Evolutionary conservation across 2,113 vertebrate genomes (phyloP), one percentile per base, ranked within the genome.

Genomic region (Halichoerus grypus): DNA sequence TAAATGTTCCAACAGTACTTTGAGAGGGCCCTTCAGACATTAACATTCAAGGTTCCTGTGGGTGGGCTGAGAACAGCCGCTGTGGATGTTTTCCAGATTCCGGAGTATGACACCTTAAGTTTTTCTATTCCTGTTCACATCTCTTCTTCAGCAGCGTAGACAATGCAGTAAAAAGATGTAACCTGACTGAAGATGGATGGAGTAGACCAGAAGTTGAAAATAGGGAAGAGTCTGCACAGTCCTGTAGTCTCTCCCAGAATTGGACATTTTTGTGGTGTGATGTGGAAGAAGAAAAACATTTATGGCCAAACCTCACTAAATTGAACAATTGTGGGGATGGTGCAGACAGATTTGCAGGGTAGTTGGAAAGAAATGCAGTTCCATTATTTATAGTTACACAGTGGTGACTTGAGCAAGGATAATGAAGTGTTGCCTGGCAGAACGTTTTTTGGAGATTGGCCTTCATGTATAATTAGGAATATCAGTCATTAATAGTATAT

Each of bases 271-370:
- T 93, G 83, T 97, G 71, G 42, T 55, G 0, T 96, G 77, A 46
- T 91, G 19, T 93, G 77, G 59, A 83, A 89, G 61, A 93, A 94
- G 55, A 81, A 88, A 95, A 83, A 16, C n/a, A 80, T 59, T 72
- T 93, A 69, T 88, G 81, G n/a, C 76, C 82, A 84, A 53, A 86
- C 74, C 79, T 92, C 61, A 93, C 22, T 94, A 92, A 93, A 94
- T 46, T 82, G 71, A 91, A 84, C 88, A 95, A 31, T 96, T 96
- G 77, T 96, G 86, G 59, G 77, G 55, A 49, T 89, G 28, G n/a
- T 91, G 39, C 33, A 77, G 91, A 88, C 69, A 90, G 84, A 87
- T 93, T 92, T 93, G 39, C 13, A 19, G 92, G 77, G 55, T 61
- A 74, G n/a, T 71, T 92, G 65, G 53, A 74, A 88, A 94, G 65